Percentiles rank a stretch among this genome's conserved stretches.
phyloP scores from a whole-genome alignment of 2,113 vertebrate species.

The Corvus hawaiiensis region DNA sequence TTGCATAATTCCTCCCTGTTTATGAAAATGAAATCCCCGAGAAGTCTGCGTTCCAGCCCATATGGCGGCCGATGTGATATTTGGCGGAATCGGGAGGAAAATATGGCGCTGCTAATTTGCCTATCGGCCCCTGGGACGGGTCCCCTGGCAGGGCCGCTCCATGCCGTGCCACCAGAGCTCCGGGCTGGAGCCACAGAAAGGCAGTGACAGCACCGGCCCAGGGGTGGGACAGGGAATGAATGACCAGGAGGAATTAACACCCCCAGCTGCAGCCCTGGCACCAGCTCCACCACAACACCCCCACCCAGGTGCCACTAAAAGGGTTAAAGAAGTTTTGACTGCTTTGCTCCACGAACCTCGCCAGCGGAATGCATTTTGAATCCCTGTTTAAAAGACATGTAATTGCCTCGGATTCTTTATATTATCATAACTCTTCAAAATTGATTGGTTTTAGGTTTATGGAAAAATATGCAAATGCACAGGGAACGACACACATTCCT shows the following conservation, averaged over 20 bases:
- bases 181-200: accelerated
- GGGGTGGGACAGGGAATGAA: background rate
- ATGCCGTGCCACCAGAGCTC: accelerated
- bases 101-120: background rate
- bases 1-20: constrained; percentile 20
- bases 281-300: background rate
- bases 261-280: constrained; percentile 1
- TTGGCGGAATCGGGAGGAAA: background rate
- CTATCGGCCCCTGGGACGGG: background rate
- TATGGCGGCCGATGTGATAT: background rate
- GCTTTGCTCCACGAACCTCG: constrained; percentile 21
- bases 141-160: background rate
- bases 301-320: background rate
- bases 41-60: background rate
- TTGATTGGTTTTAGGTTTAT: constrained; percentile 82
- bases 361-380: constrained; percentile 63
- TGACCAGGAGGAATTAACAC: background rate
- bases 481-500: constrained; percentile 61
- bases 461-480: constrained; percentile 79
- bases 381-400: constrained; percentile 75
- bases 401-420: constrained; percentile 80
- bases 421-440: constrained; percentile 83
- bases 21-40: background rate
- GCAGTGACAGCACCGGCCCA: background rate
- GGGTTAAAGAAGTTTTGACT: constrained; percentile 73